Conservation (phyloP, 2,113 vertebrate species). For the Sinocyclocheilus anophthalmus region DNA sequence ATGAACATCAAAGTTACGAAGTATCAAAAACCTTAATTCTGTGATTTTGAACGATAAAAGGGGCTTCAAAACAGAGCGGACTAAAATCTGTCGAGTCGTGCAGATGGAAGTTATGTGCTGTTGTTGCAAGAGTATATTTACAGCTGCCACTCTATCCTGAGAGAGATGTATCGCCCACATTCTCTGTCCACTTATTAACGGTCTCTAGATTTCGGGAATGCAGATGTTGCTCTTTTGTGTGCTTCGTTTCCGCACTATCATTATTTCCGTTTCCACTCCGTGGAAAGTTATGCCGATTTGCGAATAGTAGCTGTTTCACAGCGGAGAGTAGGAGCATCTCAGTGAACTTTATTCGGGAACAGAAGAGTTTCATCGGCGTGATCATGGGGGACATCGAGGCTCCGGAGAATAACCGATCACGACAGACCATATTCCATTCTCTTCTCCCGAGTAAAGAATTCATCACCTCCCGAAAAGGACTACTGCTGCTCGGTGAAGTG, state of each 20-base stretch:
- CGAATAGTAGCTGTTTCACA: background rate
- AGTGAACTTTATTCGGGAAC: conserved; percentile 9
- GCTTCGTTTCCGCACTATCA: conserved; percentile 80
- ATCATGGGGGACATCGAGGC: conserved; percentile 80
- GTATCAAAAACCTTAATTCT: background rate
- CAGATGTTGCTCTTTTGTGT: conserved; percentile 75
- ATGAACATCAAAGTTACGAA: background rate
- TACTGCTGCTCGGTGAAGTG: conserved; percentile 86
- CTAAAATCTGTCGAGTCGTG: background rate
- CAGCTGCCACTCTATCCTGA: background rate
- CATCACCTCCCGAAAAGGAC: conserved; percentile 84
- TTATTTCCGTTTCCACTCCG: conserved; percentile 88
- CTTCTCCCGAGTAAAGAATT: conserved; percentile 82
- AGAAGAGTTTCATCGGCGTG: background rate
- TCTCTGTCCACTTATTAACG: background rate
- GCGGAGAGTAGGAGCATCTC: conserved; percentile 35
- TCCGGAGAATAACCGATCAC: conserved; percentile 56
- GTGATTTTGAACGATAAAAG: background rate
- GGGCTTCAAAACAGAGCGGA: background rate
- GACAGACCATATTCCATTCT: conserved; percentile 64
- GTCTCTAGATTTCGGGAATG: conserved; percentile 66
- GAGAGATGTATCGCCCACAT: conserved; percentile 7
- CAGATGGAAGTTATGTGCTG: background rate
- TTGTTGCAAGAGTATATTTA: conserved; percentile 12
- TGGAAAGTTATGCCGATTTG: conserved; percentile 30